Evolutionary conservation across 2,888 invertebrate species (phyloP).

Genomic region (Eucriotettix oculatus): DNA sequence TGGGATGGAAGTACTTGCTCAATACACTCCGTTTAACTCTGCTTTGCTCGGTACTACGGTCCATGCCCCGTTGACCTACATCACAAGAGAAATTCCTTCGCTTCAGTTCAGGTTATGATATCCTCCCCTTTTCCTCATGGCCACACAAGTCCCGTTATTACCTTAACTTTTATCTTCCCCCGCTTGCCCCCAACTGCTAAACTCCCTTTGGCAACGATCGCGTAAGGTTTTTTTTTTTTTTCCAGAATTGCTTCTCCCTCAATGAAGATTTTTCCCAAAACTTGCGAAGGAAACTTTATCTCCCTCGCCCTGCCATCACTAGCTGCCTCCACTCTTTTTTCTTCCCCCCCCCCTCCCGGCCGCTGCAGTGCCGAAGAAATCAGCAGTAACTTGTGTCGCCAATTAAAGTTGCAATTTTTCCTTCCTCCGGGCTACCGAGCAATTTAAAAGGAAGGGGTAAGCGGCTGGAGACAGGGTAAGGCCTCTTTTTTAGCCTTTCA

Average conservation of each 20-base stretch:
- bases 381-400: conserved; percentile 14
- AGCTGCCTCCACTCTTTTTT: not conserved
- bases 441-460: conserved; percentile 7
- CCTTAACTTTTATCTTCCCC: conserved; percentile 12
- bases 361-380: conserved; percentile 7
- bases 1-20: too few relatives aligned
- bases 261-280: conserved; percentile 13
- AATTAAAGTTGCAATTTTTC: conserved; percentile 14
- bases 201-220: conserved; percentile 12
- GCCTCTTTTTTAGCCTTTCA: too few relatives aligned
- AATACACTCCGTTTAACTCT: too few relatives aligned
- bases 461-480: not conserved
- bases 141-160: conserved; percentile 3
- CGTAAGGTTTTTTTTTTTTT: conserved; percentile 4
- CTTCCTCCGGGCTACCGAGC: conserved; percentile 7
- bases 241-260: conserved; percentile 11
- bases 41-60: too few relatives aligned
- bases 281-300: conserved; percentile 9
- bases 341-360: not conserved
- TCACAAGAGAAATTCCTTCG: too few relatives aligned
- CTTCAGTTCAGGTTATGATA: too few relatives aligned
- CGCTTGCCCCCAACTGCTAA: conserved; percentile 6
- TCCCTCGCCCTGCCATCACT: not conserved
- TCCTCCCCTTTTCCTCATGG: too few relatives aligned
- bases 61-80: too few relatives aligned